Evolutionary conservation across 2,113 vertebrate genomes (phyloP).

Genomic region (Siniperca knerii): DNA sequence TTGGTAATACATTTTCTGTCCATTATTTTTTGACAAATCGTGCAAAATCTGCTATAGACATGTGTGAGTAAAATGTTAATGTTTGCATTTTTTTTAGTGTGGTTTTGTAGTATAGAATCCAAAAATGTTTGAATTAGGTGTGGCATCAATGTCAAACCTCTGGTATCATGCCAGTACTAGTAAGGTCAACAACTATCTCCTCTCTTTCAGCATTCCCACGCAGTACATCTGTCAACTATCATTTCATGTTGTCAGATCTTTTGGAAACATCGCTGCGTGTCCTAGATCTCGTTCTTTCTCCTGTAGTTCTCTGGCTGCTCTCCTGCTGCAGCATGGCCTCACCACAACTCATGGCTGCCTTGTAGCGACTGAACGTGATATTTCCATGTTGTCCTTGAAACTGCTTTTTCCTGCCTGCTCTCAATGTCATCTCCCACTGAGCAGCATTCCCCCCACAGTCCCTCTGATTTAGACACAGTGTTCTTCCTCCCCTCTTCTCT

Average conservation of each 20-base stretch:
- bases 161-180: background rate
- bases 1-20: background rate
- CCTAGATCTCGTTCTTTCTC: slow-evolving; percentile 53
- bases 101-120: background rate
- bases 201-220: background rate
- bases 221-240: slow-evolving; percentile 26
- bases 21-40: background rate
- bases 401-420: slow-evolving; percentile 35
- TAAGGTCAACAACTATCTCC: slow-evolving; percentile 23
- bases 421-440: slow-evolving; percentile 64
- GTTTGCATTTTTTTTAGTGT: background rate
- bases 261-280: slow-evolving; percentile 26
- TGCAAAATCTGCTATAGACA: background rate
- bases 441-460: slow-evolving; percentile 33
- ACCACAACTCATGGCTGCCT: slow-evolving; percentile 34
- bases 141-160: slow-evolving; percentile 10
- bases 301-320: slow-evolving; percentile 38
- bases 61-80: background rate
- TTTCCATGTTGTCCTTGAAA: slow-evolving; percentile 77
- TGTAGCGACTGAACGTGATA: slow-evolving; percentile 58
- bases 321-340: slow-evolving; percentile 24
- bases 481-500: slow-evolving; percentile 5
- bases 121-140: slow-evolving; percentile 9
- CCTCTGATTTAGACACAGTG: slow-evolving; percentile 33
- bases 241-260: slow-evolving; percentile 29